Conservation (phyloP, 1,140 invertebrate species). For the Venturia canescens region DNA sequence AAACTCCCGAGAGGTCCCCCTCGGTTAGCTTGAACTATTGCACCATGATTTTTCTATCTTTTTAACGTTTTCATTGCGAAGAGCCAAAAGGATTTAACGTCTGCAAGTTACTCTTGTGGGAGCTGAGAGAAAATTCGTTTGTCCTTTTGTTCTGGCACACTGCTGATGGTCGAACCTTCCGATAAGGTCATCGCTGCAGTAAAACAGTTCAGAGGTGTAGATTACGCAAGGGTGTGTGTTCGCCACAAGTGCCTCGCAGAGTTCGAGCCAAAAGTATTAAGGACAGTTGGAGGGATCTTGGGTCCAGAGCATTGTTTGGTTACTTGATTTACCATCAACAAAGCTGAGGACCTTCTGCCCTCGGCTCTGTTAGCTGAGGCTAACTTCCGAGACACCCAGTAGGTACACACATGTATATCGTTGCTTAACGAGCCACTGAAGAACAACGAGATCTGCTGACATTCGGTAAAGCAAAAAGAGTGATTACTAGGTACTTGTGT, state of each 20-base stretch:
- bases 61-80: background rate
- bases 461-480: background rate
- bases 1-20: background rate
- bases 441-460: conserved; percentile 5
- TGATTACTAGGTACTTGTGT: background rate
- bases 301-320: too few species aligned
- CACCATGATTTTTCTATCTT: background rate
- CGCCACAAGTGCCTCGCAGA: too few species aligned
- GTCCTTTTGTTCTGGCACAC: conserved; percentile 5
- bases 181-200: background rate
- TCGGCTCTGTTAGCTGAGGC: too few species aligned
- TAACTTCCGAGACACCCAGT: background rate
- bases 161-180: conserved; percentile 8
- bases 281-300: background rate
- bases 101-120: background rate
- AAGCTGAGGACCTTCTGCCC: too few species aligned
- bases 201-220: background rate
- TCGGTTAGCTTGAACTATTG: conserved; percentile 2
- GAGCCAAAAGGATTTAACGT: conserved; percentile 17
- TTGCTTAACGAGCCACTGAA: conserved; percentile 17
- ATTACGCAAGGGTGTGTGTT: background rate
- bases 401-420: background rate
- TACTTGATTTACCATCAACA: too few species aligned
- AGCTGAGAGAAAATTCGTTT: background rate
- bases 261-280: background rate